phyloP scores from a whole-genome alignment of 53 echinoderm and acorn worm species.

The Arbacia lixula region DNA sequence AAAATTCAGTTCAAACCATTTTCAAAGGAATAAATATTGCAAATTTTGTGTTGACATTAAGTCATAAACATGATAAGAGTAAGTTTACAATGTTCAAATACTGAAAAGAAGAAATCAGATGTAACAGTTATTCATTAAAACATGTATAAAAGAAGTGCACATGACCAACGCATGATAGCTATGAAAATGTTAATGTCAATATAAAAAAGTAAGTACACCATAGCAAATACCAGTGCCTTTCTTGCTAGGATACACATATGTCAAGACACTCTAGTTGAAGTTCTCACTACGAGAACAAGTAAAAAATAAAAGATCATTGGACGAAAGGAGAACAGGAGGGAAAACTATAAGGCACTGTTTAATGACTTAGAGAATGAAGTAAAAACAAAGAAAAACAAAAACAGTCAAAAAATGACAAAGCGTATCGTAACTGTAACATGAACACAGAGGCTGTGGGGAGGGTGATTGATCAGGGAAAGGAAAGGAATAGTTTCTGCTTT shows the following conservation, averaged over 20 bases:
- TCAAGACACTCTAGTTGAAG: conserved; percentile 44
- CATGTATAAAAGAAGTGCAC: conserved; percentile 6
- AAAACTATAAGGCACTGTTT: conserved; percentile 54
- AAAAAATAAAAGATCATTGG: conserved; percentile 29
- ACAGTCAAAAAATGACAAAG: background rate
- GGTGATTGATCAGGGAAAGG: too few species aligned
- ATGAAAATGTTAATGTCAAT: conserved; percentile 37
- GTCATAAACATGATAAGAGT: background rate
- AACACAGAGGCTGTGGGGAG: background rate
- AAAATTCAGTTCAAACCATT: conserved; percentile 13
- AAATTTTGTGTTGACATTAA: conserved; percentile 1
- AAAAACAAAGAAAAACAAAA: conserved; percentile 21
- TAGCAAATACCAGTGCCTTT: conserved; percentile 24
- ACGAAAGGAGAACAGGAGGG: conserved; percentile 9
- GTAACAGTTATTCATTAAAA: conserved; percentile 5
- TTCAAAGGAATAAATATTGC: conserved; percentile 47
- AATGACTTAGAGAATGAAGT: conserved; percentile 29
- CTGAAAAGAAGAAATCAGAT: conserved; percentile 8
- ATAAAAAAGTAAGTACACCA: conserved; percentile 58
- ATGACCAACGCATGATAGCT: background rate
- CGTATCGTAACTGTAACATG: background rate
- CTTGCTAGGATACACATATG: background rate
- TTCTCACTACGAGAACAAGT: background rate
- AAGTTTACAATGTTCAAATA: background rate
- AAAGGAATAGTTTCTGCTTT: too few species aligned